Evolutionary conservation across 2,797 vertebrate species (phyloP).

Genomic region (Smutsia gigantea): DNA sequence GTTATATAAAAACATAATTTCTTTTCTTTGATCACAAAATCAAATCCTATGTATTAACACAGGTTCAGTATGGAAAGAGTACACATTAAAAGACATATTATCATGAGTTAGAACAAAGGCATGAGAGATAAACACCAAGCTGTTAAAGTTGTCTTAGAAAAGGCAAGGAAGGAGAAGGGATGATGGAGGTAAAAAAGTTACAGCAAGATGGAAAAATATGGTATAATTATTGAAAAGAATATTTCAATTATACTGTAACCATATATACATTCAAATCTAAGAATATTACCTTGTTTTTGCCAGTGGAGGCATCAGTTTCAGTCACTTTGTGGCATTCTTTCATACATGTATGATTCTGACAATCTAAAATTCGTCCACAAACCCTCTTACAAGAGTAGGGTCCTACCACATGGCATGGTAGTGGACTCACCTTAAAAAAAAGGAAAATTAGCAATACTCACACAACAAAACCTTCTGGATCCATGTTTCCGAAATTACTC

Average conservation of each 20-base stretch:
- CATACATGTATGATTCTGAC: slow-evolving; percentile 90
- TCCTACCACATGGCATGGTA: slow-evolving; percentile 88
- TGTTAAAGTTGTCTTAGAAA: background rate
- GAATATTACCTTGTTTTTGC: slow-evolving; percentile 84
- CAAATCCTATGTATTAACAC: background rate
- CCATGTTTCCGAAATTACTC: slow-evolving; percentile 6
- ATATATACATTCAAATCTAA: background rate
- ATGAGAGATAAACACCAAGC: background rate
- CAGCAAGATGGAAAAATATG: background rate
- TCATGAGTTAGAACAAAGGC: background rate
- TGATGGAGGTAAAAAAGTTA: background rate
- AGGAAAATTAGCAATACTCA: background rate
- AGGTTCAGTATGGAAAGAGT: background rate
- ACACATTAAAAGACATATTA: background rate
- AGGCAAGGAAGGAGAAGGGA: background rate
- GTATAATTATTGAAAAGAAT: background rate
- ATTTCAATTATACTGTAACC: background rate
- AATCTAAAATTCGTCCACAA: slow-evolving; percentile 88
- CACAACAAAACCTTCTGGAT: background rate
- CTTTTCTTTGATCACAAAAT: slow-evolving; percentile 6
- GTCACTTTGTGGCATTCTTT: slow-evolving; percentile 90
- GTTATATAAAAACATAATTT: background rate
- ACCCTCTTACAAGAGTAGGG: slow-evolving; percentile 90
- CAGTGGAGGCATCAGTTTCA: slow-evolving; percentile 57
- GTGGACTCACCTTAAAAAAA: slow-evolving; percentile 85